A percentile compares a stretch with the other conserved stretches of the same genome.
Conservation (phyloP, 1,140 invertebrate genomes). For the Liolophura sinensis region DNA sequence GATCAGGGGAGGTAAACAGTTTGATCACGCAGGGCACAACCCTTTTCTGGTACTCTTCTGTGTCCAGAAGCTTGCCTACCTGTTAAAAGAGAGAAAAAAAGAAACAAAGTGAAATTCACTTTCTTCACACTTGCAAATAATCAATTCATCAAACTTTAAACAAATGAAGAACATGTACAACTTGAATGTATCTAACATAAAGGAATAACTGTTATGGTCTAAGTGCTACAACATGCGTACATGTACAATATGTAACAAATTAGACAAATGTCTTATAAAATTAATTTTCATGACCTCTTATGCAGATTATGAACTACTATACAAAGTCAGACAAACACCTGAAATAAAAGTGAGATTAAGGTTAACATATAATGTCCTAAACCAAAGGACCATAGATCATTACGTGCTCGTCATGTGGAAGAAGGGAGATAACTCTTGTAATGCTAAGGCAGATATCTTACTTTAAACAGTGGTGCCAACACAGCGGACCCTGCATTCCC, state of each 20-base stretch:
- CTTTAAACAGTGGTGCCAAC: conserved; percentile 62
- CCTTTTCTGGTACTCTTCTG: conserved; percentile 91
- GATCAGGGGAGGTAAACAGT: conserved; percentile 92
- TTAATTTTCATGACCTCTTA: too few species aligned
- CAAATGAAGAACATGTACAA: too few species aligned
- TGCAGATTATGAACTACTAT: too few species aligned
- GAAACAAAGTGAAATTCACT: conserved; percentile 39
- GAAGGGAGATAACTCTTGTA: too few species aligned
- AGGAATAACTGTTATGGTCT: too few species aligned
- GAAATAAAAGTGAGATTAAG: too few species aligned
- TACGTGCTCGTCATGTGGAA: background rate
- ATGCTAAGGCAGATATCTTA: conserved; percentile 27
- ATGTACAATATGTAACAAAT: too few species aligned
- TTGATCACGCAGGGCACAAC: conserved; percentile 98
- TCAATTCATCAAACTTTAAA: too few species aligned
- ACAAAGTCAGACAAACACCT: too few species aligned
- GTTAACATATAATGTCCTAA: background rate
- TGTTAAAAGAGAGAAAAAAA: conserved; percentile 57
- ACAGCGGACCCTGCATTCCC: conserved; percentile 73
- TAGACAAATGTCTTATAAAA: too few species aligned
- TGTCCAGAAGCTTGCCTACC: conserved; percentile 84
- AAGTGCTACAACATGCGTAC: too few species aligned
- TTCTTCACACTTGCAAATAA: background rate
- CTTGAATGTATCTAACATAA: too few species aligned
- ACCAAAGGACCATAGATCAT: background rate